Evolutionary conservation across 1,140 invertebrate species (phyloP).

Genomic region (Drosophila parvula): DNA sequence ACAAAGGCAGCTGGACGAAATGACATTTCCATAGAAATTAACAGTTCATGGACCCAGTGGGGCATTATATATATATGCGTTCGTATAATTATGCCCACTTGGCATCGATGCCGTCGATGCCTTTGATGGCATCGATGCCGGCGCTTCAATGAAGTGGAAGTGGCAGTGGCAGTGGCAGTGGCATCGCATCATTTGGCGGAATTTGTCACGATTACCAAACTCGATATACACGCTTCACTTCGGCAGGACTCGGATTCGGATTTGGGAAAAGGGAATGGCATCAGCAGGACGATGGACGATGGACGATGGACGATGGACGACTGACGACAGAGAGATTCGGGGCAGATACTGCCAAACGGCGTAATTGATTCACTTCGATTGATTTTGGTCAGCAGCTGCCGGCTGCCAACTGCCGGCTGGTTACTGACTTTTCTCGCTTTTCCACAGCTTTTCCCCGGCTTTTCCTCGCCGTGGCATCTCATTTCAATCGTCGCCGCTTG

Average conservation of each 20-base stretch:
- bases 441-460: not conserved
- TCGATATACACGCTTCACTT: conserved; percentile 28
- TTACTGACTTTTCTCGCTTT: conserved; percentile 39
- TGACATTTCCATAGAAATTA: conserved; percentile 67
- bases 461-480: not conserved
- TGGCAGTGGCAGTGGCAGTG: conserved; percentile 59
- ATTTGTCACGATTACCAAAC: conserved; percentile 70
- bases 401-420: conserved; percentile 11
- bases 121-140: conserved; percentile 39
- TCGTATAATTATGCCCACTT: conserved; percentile 71
- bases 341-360: conserved; percentile 49
- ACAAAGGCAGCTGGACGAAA: conserved; percentile 29
- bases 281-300: not conserved
- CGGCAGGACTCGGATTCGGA: conserved; percentile 11
- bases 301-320: not conserved
- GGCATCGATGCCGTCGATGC: conserved; percentile 35
- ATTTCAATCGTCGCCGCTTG: conserved; percentile 17
- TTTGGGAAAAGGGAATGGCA: not conserved
- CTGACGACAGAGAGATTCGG: not conserved
- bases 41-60: conserved; percentile 67
- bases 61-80: conserved; percentile 8
- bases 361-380: conserved; percentile 81
- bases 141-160: conserved; percentile 75
- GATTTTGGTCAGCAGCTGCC: conserved; percentile 54
- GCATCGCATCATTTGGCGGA: conserved; percentile 54